phyloP scores from a whole-genome alignment of 2,797 vertebrate species.

The Ceyx erithaca region DNA sequence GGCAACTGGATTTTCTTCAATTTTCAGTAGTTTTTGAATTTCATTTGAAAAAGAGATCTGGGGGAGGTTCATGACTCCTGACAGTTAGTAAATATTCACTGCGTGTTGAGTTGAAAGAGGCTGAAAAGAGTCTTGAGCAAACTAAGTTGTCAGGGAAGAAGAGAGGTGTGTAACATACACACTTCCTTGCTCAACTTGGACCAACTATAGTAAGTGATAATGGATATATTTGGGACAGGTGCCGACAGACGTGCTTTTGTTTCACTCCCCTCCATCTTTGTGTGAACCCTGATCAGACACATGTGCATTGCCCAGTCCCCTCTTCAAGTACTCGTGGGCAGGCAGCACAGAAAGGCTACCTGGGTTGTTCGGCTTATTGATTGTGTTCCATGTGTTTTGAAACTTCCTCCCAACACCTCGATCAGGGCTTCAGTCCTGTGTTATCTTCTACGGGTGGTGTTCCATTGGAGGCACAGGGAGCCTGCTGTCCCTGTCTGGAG shows the following conservation, averaged over 20 bases:
- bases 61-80: background rate
- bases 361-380: background rate
- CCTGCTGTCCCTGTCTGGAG: fast-evolving
- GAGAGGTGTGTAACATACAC: background rate
- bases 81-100: background rate
- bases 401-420: background rate
- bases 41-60: background rate
- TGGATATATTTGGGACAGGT: background rate
- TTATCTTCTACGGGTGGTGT: fast-evolving
- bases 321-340: background rate
- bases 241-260: background rate
- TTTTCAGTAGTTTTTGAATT: background rate
- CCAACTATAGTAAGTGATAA: background rate
- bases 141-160: background rate
- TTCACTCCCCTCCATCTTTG: background rate
- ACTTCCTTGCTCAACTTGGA: background rate
- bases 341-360: background rate
- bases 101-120: background rate
- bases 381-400: fast-evolving
- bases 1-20: background rate
- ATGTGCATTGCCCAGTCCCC: fast-evolving
- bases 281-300: background rate
- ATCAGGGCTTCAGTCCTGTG: background rate
- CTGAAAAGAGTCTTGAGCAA: background rate
- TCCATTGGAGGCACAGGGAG: background rate